Base-by-base conservation (phyloP, 2,888 invertebrate species). In the Peribatodes rhomboidaria region DNA sequence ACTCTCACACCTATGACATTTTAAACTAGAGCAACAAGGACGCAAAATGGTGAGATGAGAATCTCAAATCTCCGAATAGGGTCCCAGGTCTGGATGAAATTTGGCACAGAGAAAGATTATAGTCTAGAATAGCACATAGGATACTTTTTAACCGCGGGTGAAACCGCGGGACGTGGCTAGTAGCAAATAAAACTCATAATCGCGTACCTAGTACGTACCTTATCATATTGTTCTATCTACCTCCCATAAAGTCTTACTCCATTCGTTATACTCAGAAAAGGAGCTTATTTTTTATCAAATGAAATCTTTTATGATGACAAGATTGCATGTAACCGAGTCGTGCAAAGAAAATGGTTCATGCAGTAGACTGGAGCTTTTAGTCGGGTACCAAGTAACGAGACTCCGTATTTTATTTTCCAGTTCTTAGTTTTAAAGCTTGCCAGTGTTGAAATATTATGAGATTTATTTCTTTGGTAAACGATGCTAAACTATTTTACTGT, bases 301-400 rank as follows among this genome's bases (percentile, higher is more conserved):
- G 31, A 54, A 58, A 41, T 52, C 8, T 52, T 16, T 46, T 20
- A 55, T 68, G 42, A 65, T 61, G 39, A 42, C 20, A 8, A 39
- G 33, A 47, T 67, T 18, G 65, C 67, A 67, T 65, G 67, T 61
- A 47, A 53, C 10, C 47, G 16, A 59, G 62, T 61, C 67, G 59
- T 65, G 35, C 3, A 27, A 59, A 42, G 54, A 33, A 46, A 47
- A 61, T 35, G 16, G 44, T 46, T 27, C 60, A 39, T 46, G 46
- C 46, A 61, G 46, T 53, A 59, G 42, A 44, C 44, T 13, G 42
- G 6, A 42, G 37, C 37, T 44, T 44, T 35, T 18, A 60, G 35
- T 44, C 16, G 20, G n/a, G 22, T 47, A 50, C 18, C 20, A 49
- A 13, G 16, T 33, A 60, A 35, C 41, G 1, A 11, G 8, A 35